Conservation (phyloP, 1,140 invertebrate genomes). For the Doryteuthis pealeii region DNA sequence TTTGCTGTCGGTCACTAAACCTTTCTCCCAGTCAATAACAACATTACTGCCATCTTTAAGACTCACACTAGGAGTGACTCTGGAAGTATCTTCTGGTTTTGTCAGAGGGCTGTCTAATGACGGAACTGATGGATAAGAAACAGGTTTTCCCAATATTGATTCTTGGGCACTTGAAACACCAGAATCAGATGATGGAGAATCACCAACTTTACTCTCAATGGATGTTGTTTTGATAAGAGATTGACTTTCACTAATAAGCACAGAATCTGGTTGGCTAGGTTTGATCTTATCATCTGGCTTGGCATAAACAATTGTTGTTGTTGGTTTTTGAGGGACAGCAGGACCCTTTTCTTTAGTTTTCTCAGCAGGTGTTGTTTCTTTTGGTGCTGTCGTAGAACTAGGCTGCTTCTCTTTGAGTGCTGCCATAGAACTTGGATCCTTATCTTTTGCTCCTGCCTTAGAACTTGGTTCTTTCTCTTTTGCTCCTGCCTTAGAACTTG, state of each 20-base stretch:
- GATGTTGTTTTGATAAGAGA: not conserved
- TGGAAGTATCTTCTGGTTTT: not conserved
- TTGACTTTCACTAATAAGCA: not conserved
- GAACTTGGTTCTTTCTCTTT: not conserved
- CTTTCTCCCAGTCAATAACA: slow-evolving; percentile 44
- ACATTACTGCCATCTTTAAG: slow-evolving; percentile 9
- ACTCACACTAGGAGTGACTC: not conserved
- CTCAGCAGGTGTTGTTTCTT: not conserved
- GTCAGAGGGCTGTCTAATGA: too few relatives aligned
- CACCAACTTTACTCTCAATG: not conserved
- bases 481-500: too few relatives aligned
- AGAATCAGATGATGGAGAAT: not conserved
- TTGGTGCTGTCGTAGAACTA: not conserved
- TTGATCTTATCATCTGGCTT: slow-evolving; percentile 45
- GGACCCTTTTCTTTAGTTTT: not conserved
- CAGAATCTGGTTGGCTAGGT: slow-evolving; percentile 4
- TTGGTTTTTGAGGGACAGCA: slow-evolving; percentile 21
- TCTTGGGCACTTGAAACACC: not conserved
- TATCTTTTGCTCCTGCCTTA: not conserved
- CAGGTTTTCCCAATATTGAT: not conserved
- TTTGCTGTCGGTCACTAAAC: slow-evolving; percentile 75
- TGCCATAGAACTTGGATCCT: not conserved
- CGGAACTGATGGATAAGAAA: not conserved
- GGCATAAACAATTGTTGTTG: slow-evolving; percentile 46
- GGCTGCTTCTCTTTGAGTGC: not conserved